Evolutionary conservation across 1,140 invertebrate genomes (phyloP), one percentile per base, ranked within the genome.

Genomic region (Macrosteles quadrilineatus): DNA sequence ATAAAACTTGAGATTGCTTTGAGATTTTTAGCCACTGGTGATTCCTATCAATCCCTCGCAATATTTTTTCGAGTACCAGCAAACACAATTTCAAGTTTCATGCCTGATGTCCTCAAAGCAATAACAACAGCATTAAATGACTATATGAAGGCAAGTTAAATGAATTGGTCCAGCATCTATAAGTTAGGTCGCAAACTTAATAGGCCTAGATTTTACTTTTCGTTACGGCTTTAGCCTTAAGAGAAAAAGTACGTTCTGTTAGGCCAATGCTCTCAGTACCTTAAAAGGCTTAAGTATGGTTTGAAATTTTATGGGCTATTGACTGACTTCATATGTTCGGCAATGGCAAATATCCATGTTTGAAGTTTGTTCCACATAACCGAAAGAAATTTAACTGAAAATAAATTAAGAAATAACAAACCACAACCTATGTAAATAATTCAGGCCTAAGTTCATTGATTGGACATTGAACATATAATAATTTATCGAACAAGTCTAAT

Each of bases 51-150:
- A 64, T 32, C 62, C 32, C 29, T 64, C 14, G 29, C 62, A 64
- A 64, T 64, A 17, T 32, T 64, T 27, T 64, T 64, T 64, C 31
- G 29, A 59, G 29, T 59, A 59, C 55, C 55, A 59, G 55, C 29
- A 12, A 59, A 59, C 55, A 59, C 62, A 31, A 64, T 31, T 64
- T 32, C 31, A 21, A 64, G 62, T 36, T 64, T 64, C 21, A 64
- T 64, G 62, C 21, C 62, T 32, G 62, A 64, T 32, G 62, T 32
- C 29, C 62, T 64, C 32, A 64, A 31, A 64, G 62, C 29, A 64
- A 32, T 64, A 64, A 31, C 29, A 36, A 64, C 62, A 64, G 62
- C 62, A 64, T 36, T 64, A 64, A 31, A 64, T 9, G 62, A 64
- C 29, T 64, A 36, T 19, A 64, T 64, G 62, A 64, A 64, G 32